Evolutionary conservation across 2,797 vertebrate species (phyloP).

Genomic region (Pseudochirops cupreus): DNA sequence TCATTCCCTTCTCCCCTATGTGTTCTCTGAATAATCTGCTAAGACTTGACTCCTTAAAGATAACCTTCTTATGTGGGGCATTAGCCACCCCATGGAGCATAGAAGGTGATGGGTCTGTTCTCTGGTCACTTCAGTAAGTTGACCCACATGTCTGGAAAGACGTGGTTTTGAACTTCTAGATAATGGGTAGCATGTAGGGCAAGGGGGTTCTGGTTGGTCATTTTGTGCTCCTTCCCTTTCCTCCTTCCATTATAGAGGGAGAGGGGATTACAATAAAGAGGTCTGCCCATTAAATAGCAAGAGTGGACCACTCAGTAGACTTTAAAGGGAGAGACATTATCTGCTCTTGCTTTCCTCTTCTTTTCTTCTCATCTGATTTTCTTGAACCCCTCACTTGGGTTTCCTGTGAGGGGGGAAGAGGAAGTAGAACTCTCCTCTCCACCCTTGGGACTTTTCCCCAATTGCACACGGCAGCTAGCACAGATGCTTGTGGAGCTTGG

Average conservation of each 20-base stretch:
- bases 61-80: background rate
- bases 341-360: background rate
- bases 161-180: background rate
- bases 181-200: background rate
- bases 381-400: too few species aligned
- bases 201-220: background rate
- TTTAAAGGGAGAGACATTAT: background rate
- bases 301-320: background rate
- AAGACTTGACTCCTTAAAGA: background rate
- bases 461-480: background rate
- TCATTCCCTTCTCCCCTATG: background rate
- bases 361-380: background rate
- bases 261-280: background rate
- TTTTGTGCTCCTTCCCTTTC: background rate
- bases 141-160: background rate
- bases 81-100: background rate
- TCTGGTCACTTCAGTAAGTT: background rate
- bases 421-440: background rate
- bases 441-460: background rate
- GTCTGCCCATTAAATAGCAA: background rate
- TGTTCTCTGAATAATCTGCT: background rate
- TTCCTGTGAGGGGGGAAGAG: background rate
- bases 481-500: too few species aligned
- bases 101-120: background rate
- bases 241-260: background rate